Percentiles rank a stretch among this genome's conserved stretches.
These are phyloP conservation scores for Drosophila virilis DNA, from an alignment of 1,140 invertebrate species.

Conservation along the genomic window DNA sequence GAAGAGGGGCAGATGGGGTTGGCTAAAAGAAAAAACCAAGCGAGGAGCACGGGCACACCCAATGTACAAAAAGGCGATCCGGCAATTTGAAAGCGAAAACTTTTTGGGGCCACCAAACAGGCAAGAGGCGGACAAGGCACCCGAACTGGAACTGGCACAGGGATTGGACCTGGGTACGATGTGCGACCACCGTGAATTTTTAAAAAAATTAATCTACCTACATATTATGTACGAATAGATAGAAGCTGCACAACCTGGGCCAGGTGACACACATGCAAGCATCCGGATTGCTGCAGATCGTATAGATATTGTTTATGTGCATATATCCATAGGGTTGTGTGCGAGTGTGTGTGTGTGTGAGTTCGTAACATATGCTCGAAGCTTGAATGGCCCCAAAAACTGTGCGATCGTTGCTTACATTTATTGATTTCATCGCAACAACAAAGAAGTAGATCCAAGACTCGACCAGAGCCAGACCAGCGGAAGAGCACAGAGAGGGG, in stretches of 20 bases:
- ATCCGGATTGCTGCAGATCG: conserved; percentile 73
- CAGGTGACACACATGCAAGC: conserved; percentile 46
- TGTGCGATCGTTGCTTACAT: conserved; percentile 64
- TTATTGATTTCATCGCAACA: conserved; percentile 76
- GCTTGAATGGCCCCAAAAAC: conserved; percentile 57
- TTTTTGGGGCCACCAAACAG: conserved; percentile 42
- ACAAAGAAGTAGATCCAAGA: conserved; percentile 26
- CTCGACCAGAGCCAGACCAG: conserved; percentile 2
- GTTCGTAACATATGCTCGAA: conserved; percentile 46
- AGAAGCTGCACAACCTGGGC: conserved; percentile 43
- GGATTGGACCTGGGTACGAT: conserved; percentile 4
- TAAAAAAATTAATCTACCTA: conserved; percentile 76
- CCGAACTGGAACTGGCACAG: not conserved
- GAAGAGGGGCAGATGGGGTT: not conserved
- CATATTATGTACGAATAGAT: conserved; percentile 64
- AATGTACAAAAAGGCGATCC: conserved; percentile 1
- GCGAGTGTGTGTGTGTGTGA: conserved; percentile 10
- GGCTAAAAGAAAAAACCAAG: not conserved
- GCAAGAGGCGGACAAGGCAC: conserved; percentile 6
- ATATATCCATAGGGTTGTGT: conserved; percentile 19
- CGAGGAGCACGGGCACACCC: not conserved
- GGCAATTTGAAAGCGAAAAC: conserved; percentile 47
- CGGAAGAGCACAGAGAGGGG: not conserved
- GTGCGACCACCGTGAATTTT: conserved; percentile 66
- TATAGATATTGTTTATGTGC: conserved; percentile 45